Conservation (phyloP, 2,888 invertebrate species). For the Macrosiphum euphorbiae region DNA sequence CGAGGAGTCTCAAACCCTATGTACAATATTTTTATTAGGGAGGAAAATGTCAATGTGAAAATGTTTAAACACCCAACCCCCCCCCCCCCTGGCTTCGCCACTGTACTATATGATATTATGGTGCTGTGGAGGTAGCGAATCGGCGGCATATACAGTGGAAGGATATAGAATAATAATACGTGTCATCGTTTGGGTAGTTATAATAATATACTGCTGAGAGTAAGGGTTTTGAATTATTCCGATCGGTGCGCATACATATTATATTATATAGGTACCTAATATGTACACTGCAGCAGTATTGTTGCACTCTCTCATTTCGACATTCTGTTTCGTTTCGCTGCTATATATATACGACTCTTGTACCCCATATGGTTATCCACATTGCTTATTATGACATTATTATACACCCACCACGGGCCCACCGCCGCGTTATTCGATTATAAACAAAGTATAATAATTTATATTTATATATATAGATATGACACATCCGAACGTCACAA, state of each 20-base stretch:
- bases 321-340: neutral
- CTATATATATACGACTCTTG: neutral
- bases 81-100: too few species aligned
- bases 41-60: too few species aligned
- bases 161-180: too few species aligned
- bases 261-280: neutral
- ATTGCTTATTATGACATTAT: neutral
- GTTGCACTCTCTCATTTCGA: neutral
- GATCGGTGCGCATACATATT: neutral
- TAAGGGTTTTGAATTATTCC: constrained; percentile 7
- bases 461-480: neutral
- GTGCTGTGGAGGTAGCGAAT: too few species aligned
- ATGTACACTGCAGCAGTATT: neutral
- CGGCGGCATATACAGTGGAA: too few species aligned
- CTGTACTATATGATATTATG: too few species aligned
- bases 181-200: too few species aligned
- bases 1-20: too few species aligned
- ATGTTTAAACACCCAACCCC: too few species aligned
- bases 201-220: too few species aligned
- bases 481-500: neutral
- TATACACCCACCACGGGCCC: neutral
- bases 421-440: neutral
- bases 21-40: too few species aligned
- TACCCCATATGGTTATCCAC: neutral
- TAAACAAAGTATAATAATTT: neutral